These are phyloP conservation scores for Calonectris borealis DNA, from an alignment of 2,113 vertebrate species.

Conservation along the genomic window DNA sequence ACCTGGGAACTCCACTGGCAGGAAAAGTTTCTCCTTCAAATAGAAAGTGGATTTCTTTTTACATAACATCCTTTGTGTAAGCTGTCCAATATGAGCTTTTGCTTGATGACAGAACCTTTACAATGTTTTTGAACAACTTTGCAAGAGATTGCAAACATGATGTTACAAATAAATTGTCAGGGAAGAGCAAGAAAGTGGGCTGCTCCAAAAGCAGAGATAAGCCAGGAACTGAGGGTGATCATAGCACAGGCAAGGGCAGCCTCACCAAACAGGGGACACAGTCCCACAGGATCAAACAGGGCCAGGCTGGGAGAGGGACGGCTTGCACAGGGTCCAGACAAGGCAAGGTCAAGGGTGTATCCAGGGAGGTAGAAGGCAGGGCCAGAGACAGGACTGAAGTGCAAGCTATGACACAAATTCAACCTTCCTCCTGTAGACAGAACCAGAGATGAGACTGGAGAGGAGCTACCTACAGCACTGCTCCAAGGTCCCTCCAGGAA, in stretches of 20 bases:
- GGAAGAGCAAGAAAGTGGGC: background rate
- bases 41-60: background rate
- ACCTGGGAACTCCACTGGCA: background rate
- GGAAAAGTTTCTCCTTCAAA: background rate
- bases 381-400: background rate
- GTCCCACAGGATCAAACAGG: too few relatives aligned
- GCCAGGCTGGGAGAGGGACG: background rate
- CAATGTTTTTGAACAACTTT: background rate
- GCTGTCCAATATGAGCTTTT: background rate
- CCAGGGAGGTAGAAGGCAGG: background rate
- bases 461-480: background rate
- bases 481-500: background rate
- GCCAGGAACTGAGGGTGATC: background rate
- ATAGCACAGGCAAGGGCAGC: background rate
- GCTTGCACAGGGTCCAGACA: background rate
- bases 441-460: background rate
- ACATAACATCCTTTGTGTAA: background rate
- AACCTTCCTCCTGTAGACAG: background rate
- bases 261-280: too few relatives aligned
- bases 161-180: background rate
- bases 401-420: background rate
- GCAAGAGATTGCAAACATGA: background rate
- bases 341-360: background rate
- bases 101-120: background rate
- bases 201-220: background rate